Base-by-base conservation (phyloP, 1,140 invertebrate species). In the Zaprionus vittiger region DNA sequence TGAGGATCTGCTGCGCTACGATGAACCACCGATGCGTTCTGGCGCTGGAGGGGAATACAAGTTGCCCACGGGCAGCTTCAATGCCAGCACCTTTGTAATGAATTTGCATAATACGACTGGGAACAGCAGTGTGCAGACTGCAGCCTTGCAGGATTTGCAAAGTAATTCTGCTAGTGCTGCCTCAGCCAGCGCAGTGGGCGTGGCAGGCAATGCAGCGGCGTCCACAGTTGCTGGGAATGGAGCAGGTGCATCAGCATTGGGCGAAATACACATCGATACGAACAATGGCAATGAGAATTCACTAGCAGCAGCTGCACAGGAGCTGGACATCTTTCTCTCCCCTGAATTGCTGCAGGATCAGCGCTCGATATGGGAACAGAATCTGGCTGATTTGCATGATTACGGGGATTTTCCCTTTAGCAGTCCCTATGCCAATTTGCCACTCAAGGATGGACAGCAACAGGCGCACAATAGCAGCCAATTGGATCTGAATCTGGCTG, bases 71-170 rank as follows among this genome's bases (percentile, higher is more conserved):
- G 86, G 92, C 24, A 82, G 83, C 62, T 91, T 93, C 14, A 93
- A 95, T 93, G 93, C 95, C 49, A 94, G 94, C 68, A 94, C 95
- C 5, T 95, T 95, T 83, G 91, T 95, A 28, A 92, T 95, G 56
- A 95, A 95, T 82, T 93, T 94, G 1, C 90, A 91, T 55, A 91
- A 92, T 28, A 87, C 84, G 12, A 87, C 84, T 2, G 84, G 84
- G 17, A 91, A 91, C 59, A 91, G 76, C 28, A 90, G 83, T 24
- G 79, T 84, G n/a, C 91, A 92, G 59, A 92, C 91, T 14, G 85
- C 82, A 4, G 89, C 91, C 1, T 61, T 92, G 34, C 91, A 92
- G 71, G 91, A 92, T 67, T 28, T 92, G 22, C 91, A 91, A 55
- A 83, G 78, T 52, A 70, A 54, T 38, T n/a, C 44, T 1, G 73